Evolutionary conservation across 1,140 invertebrate species (phyloP), one percentile per base, ranked within the genome.

Genomic region (Manduca sexta): DNA sequence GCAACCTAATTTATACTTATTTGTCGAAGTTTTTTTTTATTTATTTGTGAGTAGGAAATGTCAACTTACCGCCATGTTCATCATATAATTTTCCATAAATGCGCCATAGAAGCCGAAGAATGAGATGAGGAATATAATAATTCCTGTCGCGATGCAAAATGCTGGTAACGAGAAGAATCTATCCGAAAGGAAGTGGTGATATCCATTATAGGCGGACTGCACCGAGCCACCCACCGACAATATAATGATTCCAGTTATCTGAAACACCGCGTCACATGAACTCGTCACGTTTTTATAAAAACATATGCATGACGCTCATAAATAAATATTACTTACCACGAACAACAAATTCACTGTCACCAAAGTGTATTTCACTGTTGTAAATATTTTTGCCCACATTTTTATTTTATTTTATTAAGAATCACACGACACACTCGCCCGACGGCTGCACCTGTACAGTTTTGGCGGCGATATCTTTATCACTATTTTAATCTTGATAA

Each of bases 71-170:
- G 91, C 92, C 31, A 94, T 86, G 18, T 94, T 90, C 90, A 96
- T 92, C 69, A 93, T 94, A 60, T 94, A 91, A 71, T 91, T 95
- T 74, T 96, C 94, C 69, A 90, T 92, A 26, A 92, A 87, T 0
- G 94, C 94, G 18, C 95, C 95, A 78, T 94, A 96, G 80, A 95
- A 97, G 58, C 95, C 95, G 55, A 95, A 92, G 81, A 95, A 95
- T 0, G 94, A 90, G 30, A 95, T 92, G 42, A 95, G 72, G 69
- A 95, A 94, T 35, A 95, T 91, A 31, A 95, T 90, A 1, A 90
- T 72, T 6, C 95, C 95, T 18, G 94, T 90, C 6, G 93, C 90
- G 42, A 96, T 93, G 34, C 95, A 86, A 37, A 97, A 89, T 13
- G 92, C 90, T 11, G 94, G 93, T 16, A 93, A 89, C 5, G 86